Percentiles rank a stretch among this genome's conserved stretches.
Evolutionary conservation across 2,113 vertebrate genomes (phyloP).

Genomic region (Albula glossodonta): DNA sequence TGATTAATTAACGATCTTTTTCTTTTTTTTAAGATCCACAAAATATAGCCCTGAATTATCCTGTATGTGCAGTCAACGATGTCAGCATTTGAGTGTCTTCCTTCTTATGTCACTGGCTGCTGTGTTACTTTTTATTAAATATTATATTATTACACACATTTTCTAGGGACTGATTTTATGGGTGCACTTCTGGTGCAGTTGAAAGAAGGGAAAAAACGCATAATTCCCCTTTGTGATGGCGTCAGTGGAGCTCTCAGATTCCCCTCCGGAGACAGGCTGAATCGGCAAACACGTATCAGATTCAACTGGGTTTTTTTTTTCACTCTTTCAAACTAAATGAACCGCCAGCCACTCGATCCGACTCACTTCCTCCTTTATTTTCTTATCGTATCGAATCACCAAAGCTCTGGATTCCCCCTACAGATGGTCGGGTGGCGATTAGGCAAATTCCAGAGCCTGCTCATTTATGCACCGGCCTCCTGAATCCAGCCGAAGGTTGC

Average conservation of each 20-base stretch:
- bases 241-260: background rate
- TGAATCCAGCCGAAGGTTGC: background rate
- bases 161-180: no score
- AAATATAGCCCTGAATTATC: no score
- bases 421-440: background rate
- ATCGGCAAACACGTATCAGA: constrained; percentile 6
- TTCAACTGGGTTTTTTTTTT: background rate
- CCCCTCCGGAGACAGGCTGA: background rate
- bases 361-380: background rate
- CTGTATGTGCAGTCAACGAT: no score
- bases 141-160: no score
- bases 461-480: constrained; percentile 16
- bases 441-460: background rate
- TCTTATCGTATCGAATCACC: constrained; percentile 1
- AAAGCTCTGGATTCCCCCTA: constrained; percentile 2
- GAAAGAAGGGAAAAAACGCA: background rate
- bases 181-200: background rate
- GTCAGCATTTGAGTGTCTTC: no score
- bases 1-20: no score
- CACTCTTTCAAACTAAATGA: background rate
- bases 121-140: no score
- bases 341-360: background rate
- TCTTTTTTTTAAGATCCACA: no score
- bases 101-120: no score
- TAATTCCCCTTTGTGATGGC: background rate